Conservation (phyloP, 2,888 invertebrate genomes). For the Ectobius pallidus region DNA sequence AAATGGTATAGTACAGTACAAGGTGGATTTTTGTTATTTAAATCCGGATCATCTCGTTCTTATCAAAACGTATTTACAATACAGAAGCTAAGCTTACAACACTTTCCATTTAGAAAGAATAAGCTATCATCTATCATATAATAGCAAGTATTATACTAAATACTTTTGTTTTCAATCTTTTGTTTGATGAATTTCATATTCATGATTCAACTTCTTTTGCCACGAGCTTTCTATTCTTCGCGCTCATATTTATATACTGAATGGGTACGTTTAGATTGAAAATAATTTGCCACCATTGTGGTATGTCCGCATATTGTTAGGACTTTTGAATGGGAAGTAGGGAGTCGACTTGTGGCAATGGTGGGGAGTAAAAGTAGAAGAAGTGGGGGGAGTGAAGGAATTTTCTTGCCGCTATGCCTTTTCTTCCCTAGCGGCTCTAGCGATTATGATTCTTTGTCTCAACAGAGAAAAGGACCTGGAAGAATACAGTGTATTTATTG, state of each 20-base stretch:
- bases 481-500: conserved; percentile 41
- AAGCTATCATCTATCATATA: neutral
- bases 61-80: neutral
- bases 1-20: neutral
- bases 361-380: too few species aligned
- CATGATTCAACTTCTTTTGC: conserved; percentile 1
- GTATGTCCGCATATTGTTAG: conserved; percentile 34
- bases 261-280: conserved; percentile 37
- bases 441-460: conserved; percentile 40
- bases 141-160: neutral
- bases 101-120: neutral
- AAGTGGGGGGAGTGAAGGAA: conserved; percentile 1
- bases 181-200: conserved; percentile 31
- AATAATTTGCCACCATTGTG: conserved; percentile 39
- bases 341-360: neutral
- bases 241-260: conserved; percentile 31
- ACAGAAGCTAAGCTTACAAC: neutral
- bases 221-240: conserved; percentile 9
- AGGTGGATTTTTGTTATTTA: neutral
- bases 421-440: conserved; percentile 31
- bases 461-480: conserved; percentile 33
- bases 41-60: neutral
- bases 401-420: conserved; percentile 39
- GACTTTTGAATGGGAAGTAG: conserved; percentile 14
- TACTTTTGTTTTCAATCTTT: conserved; percentile 11